A percentile compares a stretch with the other conserved stretches of the same genome.
Conservation (phyloP, 2,888 invertebrate genomes). For the Perizoma affinitatum region DNA sequence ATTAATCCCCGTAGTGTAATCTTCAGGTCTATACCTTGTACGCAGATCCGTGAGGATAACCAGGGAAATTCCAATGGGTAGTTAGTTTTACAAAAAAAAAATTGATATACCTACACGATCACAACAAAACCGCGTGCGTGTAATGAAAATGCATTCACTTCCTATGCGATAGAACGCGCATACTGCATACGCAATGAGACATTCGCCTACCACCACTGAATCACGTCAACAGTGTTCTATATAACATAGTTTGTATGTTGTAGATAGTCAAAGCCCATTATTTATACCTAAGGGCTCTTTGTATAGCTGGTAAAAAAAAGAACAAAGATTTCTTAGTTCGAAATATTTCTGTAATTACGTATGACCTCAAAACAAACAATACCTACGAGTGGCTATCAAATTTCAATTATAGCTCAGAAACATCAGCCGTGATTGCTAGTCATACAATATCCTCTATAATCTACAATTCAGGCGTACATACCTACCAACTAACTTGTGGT, state of each 20-base stretch:
- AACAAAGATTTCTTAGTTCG: conserved; percentile 50
- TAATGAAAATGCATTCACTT: conserved; percentile 24
- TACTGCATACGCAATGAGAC: conserved; percentile 11
- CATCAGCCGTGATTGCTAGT: conserved; percentile 55
- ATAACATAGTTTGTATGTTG: too few relatives aligned
- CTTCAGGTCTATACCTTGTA: too few relatives aligned
- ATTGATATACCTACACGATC: too few relatives aligned
- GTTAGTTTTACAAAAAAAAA: too few relatives aligned
- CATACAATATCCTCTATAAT: too few relatives aligned
- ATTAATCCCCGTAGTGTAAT: too few relatives aligned
- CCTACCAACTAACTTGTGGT: conserved; percentile 2
- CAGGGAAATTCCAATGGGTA: too few relatives aligned
- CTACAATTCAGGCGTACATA: conserved; percentile 20
- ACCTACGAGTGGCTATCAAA: conserved; percentile 65
- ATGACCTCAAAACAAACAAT: conserved; percentile 66
- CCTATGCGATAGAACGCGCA: conserved; percentile 13
- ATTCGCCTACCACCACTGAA: conserved; percentile 2
- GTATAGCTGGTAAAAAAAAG: conserved; percentile 13
- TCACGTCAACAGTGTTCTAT: conserved; percentile 5
- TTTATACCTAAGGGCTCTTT: too few relatives aligned
- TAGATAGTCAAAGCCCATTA: too few relatives aligned
- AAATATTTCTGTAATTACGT: conserved; percentile 26
- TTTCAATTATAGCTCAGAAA: conserved; percentile 55
- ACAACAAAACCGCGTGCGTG: not conserved
- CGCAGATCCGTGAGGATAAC: too few relatives aligned